Base-by-base conservation (phyloP, 2,113 vertebrate genomes). In the Etia nguti region DNA sequence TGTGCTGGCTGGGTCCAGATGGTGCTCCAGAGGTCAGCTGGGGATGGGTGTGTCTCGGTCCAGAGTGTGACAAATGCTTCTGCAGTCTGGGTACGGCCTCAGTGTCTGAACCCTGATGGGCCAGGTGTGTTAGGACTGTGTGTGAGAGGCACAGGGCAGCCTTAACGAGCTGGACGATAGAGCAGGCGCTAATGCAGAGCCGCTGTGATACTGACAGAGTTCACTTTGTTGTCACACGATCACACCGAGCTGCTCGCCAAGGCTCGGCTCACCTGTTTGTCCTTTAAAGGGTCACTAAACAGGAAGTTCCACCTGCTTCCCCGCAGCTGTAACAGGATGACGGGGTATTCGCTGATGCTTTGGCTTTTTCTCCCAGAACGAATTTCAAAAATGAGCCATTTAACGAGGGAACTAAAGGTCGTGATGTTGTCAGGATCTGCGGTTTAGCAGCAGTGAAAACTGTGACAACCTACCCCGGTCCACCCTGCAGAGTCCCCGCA, bases 291-390 rank as follows among this genome's bases (percentile, higher is more conserved):
- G 57, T 31, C 57, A 31, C 8, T 60, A 31, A 60, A 60, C 8
- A 60, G 26, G 26, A 59, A 59, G 56, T 0, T 56, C 10, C 2
- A 3, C 56, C 56, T 16, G 29, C 24, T 31, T 59, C 56, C 56
- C 26, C 8, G 8, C 26, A 59, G 56, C 26, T 5, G 57, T 60
- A 60, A 60, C 4, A 60, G 26, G 57, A 18, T 31, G 57, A 2
- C 15, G 31, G 57, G 26, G 26, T 60, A 31, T 60, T 0, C 31
- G 10, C 59, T 34, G 31, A 34, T 34, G 31, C 6, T 3, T 34
- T 2, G 31, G 6, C 18, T 0, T 31, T 62, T 62, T 11, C 31
- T 36, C 6, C 31, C 59, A 36, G 31, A 62, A n/a, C 31, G 0
- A 62, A 36, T 62, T 34, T 1, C 1, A 36, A 36, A 4, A 62